phyloP scores from a whole-genome alignment of 2,797 vertebrate genomes.

The Sebastes itinus region DNA sequence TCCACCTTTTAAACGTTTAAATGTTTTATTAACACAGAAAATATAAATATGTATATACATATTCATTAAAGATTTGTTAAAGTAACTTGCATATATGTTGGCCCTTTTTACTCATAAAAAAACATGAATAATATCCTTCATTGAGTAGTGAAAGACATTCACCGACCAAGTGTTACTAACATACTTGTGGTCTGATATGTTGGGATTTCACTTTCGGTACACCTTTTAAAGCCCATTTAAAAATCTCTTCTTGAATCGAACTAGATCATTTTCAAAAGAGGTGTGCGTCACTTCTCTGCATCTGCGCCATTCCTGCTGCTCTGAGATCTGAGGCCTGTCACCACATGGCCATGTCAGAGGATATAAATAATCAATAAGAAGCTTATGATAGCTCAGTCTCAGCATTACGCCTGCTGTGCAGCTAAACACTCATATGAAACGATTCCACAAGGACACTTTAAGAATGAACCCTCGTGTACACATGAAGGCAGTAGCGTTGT shows the following conservation, averaged over 20 bases:
- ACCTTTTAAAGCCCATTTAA: neutral
- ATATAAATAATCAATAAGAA: slow-evolving; percentile 43
- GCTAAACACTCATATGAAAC: neutral
- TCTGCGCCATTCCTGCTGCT: neutral
- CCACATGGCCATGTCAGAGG: neutral
- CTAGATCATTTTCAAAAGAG: neutral
- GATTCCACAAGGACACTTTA: slow-evolving; percentile 51
- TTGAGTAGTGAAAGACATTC: neutral
- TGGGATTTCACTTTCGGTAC: neutral
- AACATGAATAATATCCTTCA: neutral
- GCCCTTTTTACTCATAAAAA: neutral
- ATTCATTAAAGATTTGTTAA: slow-evolving; percentile 32
- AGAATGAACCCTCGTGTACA: slow-evolving; percentile 6
- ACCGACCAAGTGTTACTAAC: neutral
- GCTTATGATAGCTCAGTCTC: slow-evolving; percentile 23
- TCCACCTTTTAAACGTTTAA: neutral
- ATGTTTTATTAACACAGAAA: slow-evolving; percentile 60
- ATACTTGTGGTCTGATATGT: neutral
- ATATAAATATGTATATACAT: slow-evolving; percentile 60
- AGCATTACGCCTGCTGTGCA: neutral
- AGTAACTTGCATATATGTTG: slow-evolving; percentile 29
- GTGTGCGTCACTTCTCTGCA: neutral
- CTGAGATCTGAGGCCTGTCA: neutral
- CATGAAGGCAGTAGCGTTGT: neutral
- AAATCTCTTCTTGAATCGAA: neutral